Percentiles rank a stretch among this genome's conserved stretches.
phyloP scores from a whole-genome alignment of 2,888 invertebrate species.

The Macropis europaea region DNA sequence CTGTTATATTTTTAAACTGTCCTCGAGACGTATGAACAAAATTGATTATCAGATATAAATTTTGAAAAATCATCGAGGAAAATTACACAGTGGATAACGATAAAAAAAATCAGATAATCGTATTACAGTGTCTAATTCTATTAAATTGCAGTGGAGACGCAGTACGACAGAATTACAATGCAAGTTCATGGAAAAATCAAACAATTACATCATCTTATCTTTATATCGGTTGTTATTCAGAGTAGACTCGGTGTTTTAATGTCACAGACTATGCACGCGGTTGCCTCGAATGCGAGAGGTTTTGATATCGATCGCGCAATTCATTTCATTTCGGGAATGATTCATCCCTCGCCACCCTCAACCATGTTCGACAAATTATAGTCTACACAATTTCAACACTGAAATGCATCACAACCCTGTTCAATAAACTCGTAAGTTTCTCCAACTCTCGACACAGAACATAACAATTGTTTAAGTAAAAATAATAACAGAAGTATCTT shows the following conservation, averaged over 20 bases:
- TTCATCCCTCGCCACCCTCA: constrained; percentile 59
- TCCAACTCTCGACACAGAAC: too few species aligned
- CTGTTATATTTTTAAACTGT: too few species aligned
- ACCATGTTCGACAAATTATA: neutral
- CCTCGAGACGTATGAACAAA: too few species aligned
- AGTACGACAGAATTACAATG: neutral
- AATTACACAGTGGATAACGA: neutral
- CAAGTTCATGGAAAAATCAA: neutral
- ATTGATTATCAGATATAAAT: too few species aligned
- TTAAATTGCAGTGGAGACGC: neutral
- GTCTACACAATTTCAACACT: neutral
- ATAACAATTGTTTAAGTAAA: too few species aligned
- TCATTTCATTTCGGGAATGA: constrained; percentile 64
- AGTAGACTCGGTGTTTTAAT: constrained; percentile 8
- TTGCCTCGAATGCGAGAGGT: constrained; percentile 4
- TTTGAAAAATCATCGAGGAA: neutral
- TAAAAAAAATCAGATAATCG: neutral
- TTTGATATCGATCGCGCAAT: constrained; percentile 64
- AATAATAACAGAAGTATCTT: too few species aligned
- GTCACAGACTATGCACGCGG: constrained; percentile 1
- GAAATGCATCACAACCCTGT: neutral
- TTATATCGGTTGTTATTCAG: constrained; percentile 13
- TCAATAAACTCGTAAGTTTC: too few species aligned
- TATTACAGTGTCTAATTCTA: neutral
- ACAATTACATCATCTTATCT: constrained; percentile 12